A percentile compares a stretch with the other conserved stretches of the same genome.
Conservation (phyloP, 64 coral and sea anemone genomes). For the Astreopora myriophthalma region DNA sequence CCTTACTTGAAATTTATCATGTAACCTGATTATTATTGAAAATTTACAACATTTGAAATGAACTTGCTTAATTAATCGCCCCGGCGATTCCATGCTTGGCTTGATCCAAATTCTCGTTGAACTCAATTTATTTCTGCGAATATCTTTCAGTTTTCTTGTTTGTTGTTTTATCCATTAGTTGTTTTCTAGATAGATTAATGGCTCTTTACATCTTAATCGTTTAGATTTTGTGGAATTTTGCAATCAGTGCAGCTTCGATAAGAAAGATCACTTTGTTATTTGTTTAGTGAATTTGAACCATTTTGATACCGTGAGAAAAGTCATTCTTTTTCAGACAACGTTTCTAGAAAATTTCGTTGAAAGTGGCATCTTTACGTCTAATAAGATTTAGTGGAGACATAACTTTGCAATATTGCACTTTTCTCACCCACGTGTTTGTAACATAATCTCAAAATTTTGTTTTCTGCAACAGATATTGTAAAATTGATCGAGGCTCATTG, state of each 20-base stretch:
- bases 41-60: slow-evolving; percentile 44
- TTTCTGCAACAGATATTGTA: neutral
- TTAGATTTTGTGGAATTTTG: neutral
- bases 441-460: neutral
- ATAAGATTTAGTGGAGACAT: neutral
- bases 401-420: neutral
- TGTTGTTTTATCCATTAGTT: neutral
- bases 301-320: neutral
- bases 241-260: neutral
- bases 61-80: neutral
- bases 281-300: slow-evolving; percentile 35
- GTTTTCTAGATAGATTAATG: neutral
- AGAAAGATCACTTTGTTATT: slow-evolving; percentile 10
- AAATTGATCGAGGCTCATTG: neutral
- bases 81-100: neutral
- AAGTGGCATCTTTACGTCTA: neutral
- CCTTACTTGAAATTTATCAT: neutral
- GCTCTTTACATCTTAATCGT: neutral
- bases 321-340: neutral
- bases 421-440: neutral
- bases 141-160: neutral
- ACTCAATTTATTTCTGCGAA: neutral
- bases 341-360: neutral
- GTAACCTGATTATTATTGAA: slow-evolving; percentile 5
- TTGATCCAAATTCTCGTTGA: neutral